These are phyloP conservation scores for Tapirus terrestris DNA, from an alignment of 2,113 vertebrate species.

Conservation along the genomic window DNA sequence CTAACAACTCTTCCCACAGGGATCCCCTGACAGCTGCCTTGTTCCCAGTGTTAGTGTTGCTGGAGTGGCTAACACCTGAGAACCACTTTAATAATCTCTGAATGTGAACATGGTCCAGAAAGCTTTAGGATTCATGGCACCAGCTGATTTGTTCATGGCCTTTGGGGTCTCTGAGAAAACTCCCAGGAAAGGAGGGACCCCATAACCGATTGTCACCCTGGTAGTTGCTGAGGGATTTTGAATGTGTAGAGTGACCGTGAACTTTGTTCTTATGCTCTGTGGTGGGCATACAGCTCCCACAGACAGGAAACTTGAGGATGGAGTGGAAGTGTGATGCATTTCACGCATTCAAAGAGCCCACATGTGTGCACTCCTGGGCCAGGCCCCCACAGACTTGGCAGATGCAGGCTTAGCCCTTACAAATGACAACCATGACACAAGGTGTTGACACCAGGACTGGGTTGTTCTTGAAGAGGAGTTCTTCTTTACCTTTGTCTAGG, in stretches of 20 bases:
- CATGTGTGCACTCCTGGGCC: not conserved
- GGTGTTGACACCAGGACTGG: not conserved
- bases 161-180: not conserved
- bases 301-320: not conserved
- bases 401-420: not conserved
- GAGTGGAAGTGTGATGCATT: not conserved
- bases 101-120: not conserved
- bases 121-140: not conserved
- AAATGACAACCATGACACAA: not conserved
- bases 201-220: not conserved
- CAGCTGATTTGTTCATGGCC: not conserved
- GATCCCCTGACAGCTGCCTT: not conserved
- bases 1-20: not conserved
- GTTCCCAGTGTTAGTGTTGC: not conserved
- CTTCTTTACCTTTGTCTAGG: not conserved
- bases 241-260: not conserved
- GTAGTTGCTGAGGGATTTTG: not conserved
- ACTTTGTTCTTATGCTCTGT: not conserved
- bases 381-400: not conserved
- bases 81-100: not conserved
- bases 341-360: not conserved
- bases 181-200: not conserved
- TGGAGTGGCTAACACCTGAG: not conserved
- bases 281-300: not conserved
- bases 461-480: not conserved